Conservation (phyloP, 2,888 invertebrate species). For the Adineta ricciae region DNA sequence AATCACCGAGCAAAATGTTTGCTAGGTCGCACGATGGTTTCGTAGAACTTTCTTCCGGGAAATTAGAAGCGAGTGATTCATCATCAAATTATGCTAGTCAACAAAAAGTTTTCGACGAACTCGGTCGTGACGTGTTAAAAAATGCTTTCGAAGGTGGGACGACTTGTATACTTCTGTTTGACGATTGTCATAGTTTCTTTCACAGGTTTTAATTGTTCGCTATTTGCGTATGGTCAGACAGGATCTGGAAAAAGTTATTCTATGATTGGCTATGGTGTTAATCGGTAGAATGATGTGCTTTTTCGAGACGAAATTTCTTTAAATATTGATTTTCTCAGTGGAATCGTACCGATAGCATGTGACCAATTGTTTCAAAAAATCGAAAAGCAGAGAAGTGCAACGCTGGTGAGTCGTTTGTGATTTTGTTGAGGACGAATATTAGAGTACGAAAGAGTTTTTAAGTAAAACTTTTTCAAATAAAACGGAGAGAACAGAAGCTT, state of each 20-base stretch:
- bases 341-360: slow-evolving; percentile 55
- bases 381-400: slow-evolving; percentile 46
- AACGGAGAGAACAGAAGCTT: too few relatives aligned
- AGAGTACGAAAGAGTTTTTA: too few relatives aligned
- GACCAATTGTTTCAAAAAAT: slow-evolving; percentile 54
- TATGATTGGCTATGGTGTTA: slow-evolving; percentile 25
- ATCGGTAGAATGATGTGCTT: background rate
- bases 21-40: slow-evolving; percentile 50
- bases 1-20: background rate
- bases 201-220: slow-evolving; percentile 54
- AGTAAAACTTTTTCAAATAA: background rate
- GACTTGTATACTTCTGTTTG: background rate
- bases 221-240: slow-evolving; percentile 57
- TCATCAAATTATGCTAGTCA: slow-evolving; percentile 46
- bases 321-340: slow-evolving; percentile 39
- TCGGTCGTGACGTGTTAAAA: slow-evolving; percentile 53
- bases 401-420: slow-evolving; percentile 36
- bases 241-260: slow-evolving; percentile 50
- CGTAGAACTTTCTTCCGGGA: slow-evolving; percentile 38
- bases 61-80: slow-evolving; percentile 38
- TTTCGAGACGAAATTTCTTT: background rate
- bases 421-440: too few relatives aligned
- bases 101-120: slow-evolving; percentile 54
- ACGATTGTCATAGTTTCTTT: too few relatives aligned
- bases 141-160: slow-evolving; percentile 54